phyloP scores from a whole-genome alignment of 1,140 invertebrate genomes.

The Bathynomus jamesi region DNA sequence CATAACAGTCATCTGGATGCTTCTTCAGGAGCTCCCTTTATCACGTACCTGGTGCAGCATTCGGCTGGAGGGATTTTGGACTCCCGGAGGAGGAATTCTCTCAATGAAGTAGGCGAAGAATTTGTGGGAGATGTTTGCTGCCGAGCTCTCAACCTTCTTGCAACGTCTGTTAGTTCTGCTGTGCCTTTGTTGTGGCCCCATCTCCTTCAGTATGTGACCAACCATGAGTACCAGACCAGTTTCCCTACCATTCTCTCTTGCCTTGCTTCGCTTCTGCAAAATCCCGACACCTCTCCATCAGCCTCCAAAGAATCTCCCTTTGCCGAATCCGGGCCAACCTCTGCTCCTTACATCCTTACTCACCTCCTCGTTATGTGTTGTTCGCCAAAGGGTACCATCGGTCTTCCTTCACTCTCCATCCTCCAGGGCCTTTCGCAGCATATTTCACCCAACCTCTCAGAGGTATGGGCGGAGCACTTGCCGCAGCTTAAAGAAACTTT shows the following conservation, averaged over 20 bases:
- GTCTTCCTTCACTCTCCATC: constrained; percentile 61
- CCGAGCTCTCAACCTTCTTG: constrained; percentile 64
- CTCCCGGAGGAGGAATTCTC: constrained; percentile 9
- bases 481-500: constrained; percentile 59
- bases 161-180: constrained; percentile 72
- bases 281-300: constrained; percentile 44
- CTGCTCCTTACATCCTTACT: constrained; percentile 49
- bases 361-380: constrained; percentile 61
- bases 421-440: constrained; percentile 59
- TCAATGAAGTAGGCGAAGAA: constrained; percentile 28
- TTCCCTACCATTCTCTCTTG: constrained; percentile 59
- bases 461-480: constrained; percentile 66
- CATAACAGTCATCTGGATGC: constrained; percentile 28
- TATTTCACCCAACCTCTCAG: constrained; percentile 55
- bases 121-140: constrained; percentile 25
- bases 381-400: constrained; percentile 56
- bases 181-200: constrained; percentile 66
- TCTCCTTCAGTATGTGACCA: constrained; percentile 63
- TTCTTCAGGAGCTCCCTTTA: constrained; percentile 18
- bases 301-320: not conserved
- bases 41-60: constrained; percentile 30
- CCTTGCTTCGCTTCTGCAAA: constrained; percentile 54
- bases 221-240: constrained; percentile 56
- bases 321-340: not conserved
- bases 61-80: constrained; percentile 16